Evolutionary conservation across 1,140 invertebrate species (phyloP).

Genomic region (Batillaria attramentaria): DNA sequence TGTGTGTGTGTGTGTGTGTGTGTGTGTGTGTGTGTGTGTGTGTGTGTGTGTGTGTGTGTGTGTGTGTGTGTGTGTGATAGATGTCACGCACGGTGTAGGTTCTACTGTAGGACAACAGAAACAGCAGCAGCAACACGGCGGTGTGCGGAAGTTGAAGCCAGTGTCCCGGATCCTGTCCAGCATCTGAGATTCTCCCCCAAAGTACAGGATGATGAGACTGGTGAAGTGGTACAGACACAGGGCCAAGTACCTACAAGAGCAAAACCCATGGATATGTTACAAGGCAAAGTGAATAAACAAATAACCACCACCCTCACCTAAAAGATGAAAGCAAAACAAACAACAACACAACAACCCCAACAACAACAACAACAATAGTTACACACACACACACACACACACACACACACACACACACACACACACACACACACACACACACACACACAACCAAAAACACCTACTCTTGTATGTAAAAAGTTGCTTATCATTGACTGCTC

Average conservation of each 20-base stretch:
- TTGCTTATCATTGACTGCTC: not conserved
- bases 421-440: slow-evolving; percentile 2
- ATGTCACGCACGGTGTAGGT: too few relatives aligned
- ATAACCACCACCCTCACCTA: too few relatives aligned
- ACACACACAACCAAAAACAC: not conserved
- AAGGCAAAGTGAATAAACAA: too few relatives aligned
- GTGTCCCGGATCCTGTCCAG: not conserved
- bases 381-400: not conserved
- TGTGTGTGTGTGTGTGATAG: too few relatives aligned
- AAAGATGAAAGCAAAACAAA: too few relatives aligned
- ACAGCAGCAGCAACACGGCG: slow-evolving; percentile 10
- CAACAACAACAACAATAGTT: too few relatives aligned
- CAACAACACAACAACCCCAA: too few relatives aligned
- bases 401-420: slow-evolving; percentile 2
- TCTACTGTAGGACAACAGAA: slow-evolving; percentile 20
- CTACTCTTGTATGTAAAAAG: not conserved
- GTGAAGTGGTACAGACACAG: not conserved
- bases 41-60: too few relatives aligned
- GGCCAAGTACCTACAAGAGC: not conserved
- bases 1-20: too few relatives aligned
- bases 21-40: too few relatives aligned
- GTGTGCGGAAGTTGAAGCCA: not conserved
- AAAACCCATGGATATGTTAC: too few relatives aligned
- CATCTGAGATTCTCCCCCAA: not conserved
- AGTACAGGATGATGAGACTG: not conserved